These are phyloP conservation scores for Plumapathes pennacea DNA, from an alignment of 92 coral and sea anemone species.

Conservation along the genomic window DNA sequence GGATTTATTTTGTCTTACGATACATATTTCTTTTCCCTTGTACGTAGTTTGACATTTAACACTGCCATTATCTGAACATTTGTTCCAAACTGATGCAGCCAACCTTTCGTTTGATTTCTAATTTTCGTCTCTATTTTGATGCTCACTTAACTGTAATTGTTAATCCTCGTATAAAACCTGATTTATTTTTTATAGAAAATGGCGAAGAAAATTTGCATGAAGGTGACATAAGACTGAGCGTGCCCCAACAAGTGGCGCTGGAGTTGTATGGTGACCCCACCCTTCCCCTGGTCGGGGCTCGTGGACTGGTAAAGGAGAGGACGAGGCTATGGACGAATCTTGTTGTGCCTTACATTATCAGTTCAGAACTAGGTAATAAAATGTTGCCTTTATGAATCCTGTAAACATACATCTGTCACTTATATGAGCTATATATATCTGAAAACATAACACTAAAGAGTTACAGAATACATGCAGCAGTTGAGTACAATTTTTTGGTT, in stretches of 20 bases:
- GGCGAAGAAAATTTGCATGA: constrained; percentile 60
- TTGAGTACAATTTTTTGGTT: no score
- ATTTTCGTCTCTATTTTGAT: no score
- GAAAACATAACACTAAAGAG: neutral
- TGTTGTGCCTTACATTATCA: constrained; percentile 63
- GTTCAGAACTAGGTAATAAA: constrained; percentile 60
- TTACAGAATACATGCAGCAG: neutral
- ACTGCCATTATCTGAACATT: neutral
- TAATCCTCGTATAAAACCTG: no score
- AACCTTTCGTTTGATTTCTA: neutral
- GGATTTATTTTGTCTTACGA: no score
- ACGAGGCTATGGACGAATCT: constrained; percentile 63
- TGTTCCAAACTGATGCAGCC: neutral
- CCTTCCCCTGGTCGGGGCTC: constrained; percentile 27
- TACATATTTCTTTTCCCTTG: no score
- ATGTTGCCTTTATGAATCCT: neutral
- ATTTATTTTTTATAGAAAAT: constrained; percentile 33
- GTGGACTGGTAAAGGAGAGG: constrained; percentile 64
- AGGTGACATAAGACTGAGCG: constrained; percentile 71
- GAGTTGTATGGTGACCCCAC: constrained; percentile 73
- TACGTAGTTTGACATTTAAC: no score
- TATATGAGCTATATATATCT: neutral
- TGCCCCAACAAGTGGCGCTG: constrained; percentile 55
- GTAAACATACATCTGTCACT: neutral
- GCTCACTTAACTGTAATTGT: no score